phyloP scores from a whole-genome alignment of 2,888 invertebrate species.

The Yponomeuta sedellus region DNA sequence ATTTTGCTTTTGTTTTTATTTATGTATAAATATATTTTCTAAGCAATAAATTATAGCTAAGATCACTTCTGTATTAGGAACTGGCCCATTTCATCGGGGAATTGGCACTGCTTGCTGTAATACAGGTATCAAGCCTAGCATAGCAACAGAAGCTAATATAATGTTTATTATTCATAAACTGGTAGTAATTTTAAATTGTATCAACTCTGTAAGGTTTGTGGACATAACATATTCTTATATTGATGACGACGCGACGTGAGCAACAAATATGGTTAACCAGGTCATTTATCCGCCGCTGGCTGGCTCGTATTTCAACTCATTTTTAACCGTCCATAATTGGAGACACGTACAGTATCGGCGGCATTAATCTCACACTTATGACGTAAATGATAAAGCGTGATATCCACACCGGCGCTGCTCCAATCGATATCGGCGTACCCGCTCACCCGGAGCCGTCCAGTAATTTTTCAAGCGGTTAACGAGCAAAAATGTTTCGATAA shows the following conservation, averaged over 20 bases:
- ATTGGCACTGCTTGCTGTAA: too few species aligned
- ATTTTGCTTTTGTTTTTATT: too few species aligned
- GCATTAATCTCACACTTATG: background rate
- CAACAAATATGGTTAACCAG: background rate
- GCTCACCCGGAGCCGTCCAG: conserved; percentile 4
- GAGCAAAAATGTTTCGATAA: conserved; percentile 13
- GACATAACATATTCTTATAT: too few species aligned
- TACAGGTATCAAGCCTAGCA: too few species aligned
- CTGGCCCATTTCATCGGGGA: too few species aligned
- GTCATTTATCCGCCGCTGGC: background rate
- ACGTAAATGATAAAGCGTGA: background rate
- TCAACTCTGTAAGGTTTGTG: too few species aligned
- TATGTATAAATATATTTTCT: too few species aligned
- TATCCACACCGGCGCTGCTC: background rate
- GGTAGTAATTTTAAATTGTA: too few species aligned
- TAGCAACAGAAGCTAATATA: too few species aligned
- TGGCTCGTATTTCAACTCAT: background rate
- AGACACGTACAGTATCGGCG: background rate
- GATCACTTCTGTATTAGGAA: too few species aligned
- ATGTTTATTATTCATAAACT: too few species aligned
- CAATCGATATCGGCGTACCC: conserved; percentile 4
- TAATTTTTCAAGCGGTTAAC: conserved; percentile 11
- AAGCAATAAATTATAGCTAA: too few species aligned
- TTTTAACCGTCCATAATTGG: background rate
- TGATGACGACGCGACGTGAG: background rate